phyloP scores from a whole-genome alignment of 2,113 vertebrate species.

The Mystacornis crossleyi region DNA sequence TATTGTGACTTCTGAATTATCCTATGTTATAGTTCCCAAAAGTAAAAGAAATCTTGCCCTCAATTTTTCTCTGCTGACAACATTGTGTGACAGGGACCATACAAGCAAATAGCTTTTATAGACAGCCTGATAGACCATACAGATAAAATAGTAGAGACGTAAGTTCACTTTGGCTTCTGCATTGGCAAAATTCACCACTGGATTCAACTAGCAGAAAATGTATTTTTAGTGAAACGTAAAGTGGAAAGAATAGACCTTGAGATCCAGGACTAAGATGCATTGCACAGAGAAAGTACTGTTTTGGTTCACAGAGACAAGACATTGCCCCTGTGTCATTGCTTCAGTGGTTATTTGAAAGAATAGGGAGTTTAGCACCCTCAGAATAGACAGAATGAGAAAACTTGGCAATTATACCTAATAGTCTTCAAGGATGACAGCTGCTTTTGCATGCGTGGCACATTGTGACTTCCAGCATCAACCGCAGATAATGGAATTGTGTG shows the following conservation, averaged over 20 bases:
- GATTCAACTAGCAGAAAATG: not conserved
- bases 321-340: not conserved
- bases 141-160: not conserved
- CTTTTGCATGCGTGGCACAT: not conserved
- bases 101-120: not conserved
- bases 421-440: not conserved
- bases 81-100: not conserved
- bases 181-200: not conserved
- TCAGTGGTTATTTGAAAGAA: not conserved
- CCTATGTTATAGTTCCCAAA: not conserved
- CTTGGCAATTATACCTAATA: not conserved
- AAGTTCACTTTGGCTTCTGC: not conserved
- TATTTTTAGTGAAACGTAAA: not conserved
- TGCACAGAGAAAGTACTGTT: not conserved
- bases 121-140: not conserved
- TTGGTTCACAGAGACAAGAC: not conserved
- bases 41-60: not conserved
- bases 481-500: not conserved
- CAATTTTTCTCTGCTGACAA: not conserved
- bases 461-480: not conserved
- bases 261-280: not conserved
- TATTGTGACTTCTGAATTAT: not conserved
- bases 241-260: not conserved
- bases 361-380: not conserved
- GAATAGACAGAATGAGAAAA: not conserved